Base-by-base conservation (phyloP, 2,113 vertebrate genomes). In the Cyprinus carpio region DNA sequence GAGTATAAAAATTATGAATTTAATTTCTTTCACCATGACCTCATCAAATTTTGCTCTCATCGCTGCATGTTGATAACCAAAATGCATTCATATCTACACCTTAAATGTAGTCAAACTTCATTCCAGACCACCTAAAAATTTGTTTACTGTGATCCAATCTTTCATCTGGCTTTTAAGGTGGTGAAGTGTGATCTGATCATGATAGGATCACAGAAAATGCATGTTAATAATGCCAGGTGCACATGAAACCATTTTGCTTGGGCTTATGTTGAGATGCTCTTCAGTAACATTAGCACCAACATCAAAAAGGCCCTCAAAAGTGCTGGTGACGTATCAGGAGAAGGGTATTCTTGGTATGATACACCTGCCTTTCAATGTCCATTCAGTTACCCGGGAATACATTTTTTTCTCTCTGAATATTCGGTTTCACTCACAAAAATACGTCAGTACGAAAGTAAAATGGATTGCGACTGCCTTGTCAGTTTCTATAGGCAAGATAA, bases 371-470 rank as follows among this genome's bases (percentile, higher is more conserved):
- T 71, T 40, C 9, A 4, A 11, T 37, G 20, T 34, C 37, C 23
- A 3, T 76, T 69, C 31, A 8, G 65, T 37, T 37, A 20, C 3
- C 29, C 18, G 2, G 18, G 20, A 11, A 37, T 20, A 37, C 2
- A 43, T 43, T 1, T 20, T 40, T 23, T 71, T 43, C 40, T 6
- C 10, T 6, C 37, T 72, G 9, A 23, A 23, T 74, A 18, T 37
- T 69, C 67, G 2, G 31, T 25, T 7, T 6, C 23, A 15, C 60
- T 64, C 6, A 7, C 23, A 43, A 25, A 46, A 72, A 7, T 16
- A 84, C 81, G 2, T n/a, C n/a, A 16, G 27, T 62, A 27, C 23
- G 34, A 16, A 62, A 25, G 34, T 62, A 79, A 37, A 78, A 80
- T 16, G 13, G n/a, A 40, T 43, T 18, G 43, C 25, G 18, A 37